Percentiles rank a stretch among this genome's conserved stretches.
phyloP scores from a whole-genome alignment of 2,888 invertebrate genomes.

The Macaria liturata region DNA sequence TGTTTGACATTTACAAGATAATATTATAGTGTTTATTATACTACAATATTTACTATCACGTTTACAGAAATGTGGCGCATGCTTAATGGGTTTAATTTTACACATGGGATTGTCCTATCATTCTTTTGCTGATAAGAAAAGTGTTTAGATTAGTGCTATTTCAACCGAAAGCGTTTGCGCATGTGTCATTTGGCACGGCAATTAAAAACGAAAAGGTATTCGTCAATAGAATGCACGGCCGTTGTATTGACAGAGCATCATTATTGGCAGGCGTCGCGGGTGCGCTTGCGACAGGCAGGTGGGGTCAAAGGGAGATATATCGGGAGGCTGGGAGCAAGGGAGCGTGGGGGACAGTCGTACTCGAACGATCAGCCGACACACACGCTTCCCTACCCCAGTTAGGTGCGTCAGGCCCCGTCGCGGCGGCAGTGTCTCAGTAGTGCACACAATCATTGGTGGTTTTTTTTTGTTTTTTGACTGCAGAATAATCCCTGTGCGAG shows the following conservation, averaged over 20 bases:
- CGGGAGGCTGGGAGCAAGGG: constrained; percentile 69
- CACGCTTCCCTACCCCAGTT: constrained; percentile 70
- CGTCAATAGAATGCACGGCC: constrained; percentile 68
- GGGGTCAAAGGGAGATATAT: constrained; percentile 78
- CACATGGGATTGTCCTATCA: neutral
- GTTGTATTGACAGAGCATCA: constrained; percentile 78
- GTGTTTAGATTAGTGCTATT: neutral
- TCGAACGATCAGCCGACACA: constrained; percentile 74
- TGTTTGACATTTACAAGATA: constrained; percentile 43
- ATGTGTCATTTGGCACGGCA: constrained; percentile 66
- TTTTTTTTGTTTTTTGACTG: constrained; percentile 50
- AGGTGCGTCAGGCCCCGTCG: constrained; percentile 61
- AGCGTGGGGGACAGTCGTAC: constrained; percentile 65
- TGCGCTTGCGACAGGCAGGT: constrained; percentile 73
- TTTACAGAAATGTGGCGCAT: too few species aligned
- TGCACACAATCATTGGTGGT: constrained; percentile 48
- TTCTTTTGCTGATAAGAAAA: neutral
- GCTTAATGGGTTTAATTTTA: too few species aligned
- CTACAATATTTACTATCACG: neutral
- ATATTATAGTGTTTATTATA: neutral
- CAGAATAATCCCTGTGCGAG: constrained; percentile 65
- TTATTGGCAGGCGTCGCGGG: constrained; percentile 70
- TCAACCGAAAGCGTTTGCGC: constrained; percentile 16
- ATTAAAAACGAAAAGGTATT: constrained; percentile 63
- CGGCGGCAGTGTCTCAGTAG: constrained; percentile 38